Evolutionary conservation across 2,113 vertebrate species (phyloP), one percentile per base, ranked within the genome.

Genomic region (Smithornis capensis): DNA sequence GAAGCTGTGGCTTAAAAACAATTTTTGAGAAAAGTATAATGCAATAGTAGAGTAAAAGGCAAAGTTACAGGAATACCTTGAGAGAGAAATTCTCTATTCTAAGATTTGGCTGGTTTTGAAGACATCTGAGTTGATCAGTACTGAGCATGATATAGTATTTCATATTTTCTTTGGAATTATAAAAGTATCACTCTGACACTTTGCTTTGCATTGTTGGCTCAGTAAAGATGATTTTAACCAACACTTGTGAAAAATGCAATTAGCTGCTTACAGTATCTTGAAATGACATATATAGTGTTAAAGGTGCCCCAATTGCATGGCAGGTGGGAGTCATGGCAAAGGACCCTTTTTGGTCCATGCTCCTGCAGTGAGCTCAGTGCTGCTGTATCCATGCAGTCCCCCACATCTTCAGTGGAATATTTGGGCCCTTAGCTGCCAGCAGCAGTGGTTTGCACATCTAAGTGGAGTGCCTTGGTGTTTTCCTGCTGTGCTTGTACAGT

Each of bases 11-110:
- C 65, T 59, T 88, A 73, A 56, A 94, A 91, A 47, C 86, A 78
- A 35, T 74, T 93, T 90, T 92, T 35, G 38, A 92, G 64, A 74
- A 78, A 88, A 92, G 76, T n/a, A 52, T 79, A 35, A 92, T 84
- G 14, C 33, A 67, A 25, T 67, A 89, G n/a, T 62, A 60, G 63
- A 89, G 74, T 84, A 91, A 82, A 95, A 89, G 31, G 71, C 19
- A 53, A 56, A 80, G 27, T 89, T 35, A 33, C 7, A 57, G 4
- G 8, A 65, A 33, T 38, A 12, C 16, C 19, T 21, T 37, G 49
- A 77, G 31, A 74, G n/a, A 9, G 5, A 93, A 95, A 94, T 84
- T 71, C 17, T 6, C 7, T 81, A 12, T 55, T 89, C 55, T 70
- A 28, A 18, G 42, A 18, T 33, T 49, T 87, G 40, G 37, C 25